These are phyloP conservation scores for Drosophila melanosoma DNA, from an alignment of 2,888 invertebrate species.

Conservation along the genomic window DNA sequence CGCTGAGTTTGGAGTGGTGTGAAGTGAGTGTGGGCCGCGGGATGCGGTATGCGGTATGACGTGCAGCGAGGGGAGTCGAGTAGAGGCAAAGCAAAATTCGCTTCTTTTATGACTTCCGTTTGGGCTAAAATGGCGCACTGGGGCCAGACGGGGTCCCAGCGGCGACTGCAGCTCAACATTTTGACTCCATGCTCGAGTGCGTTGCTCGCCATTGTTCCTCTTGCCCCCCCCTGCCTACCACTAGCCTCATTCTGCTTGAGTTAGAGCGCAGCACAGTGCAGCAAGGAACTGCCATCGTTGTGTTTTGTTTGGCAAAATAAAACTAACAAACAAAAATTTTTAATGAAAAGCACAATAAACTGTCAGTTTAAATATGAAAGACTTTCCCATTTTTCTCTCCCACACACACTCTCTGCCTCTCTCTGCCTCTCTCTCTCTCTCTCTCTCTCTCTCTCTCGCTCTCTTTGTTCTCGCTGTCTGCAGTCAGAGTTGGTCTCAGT, in stretches of 20 bases:
- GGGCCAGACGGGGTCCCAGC: conserved; percentile 46
- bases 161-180: conserved; percentile 67
- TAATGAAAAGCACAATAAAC: conserved; percentile 80
- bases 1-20: background rate
- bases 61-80: background rate
- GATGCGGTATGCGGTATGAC: background rate
- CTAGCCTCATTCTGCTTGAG: background rate
- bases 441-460: background rate
- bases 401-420: conserved; percentile 6
- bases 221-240: background rate
- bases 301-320: conserved; percentile 71
- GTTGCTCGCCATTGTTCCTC: conserved; percentile 50
- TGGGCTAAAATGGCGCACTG: conserved; percentile 73
- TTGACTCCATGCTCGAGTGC: conserved; percentile 76
- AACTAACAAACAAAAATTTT: conserved; percentile 70
- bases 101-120: conserved; percentile 79
- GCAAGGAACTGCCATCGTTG: conserved; percentile 28
- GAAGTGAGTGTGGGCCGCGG: too few species aligned
- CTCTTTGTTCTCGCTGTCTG: conserved; percentile 1
- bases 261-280: conserved; percentile 16
- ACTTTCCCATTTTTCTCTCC: conserved; percentile 19
- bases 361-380: conserved; percentile 80
- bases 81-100: conserved; percentile 49
- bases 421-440: background rate
- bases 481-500: conserved; percentile 10